phyloP scores from a whole-genome alignment of 2,113 vertebrate species.

The Atherinomorus stipes region DNA sequence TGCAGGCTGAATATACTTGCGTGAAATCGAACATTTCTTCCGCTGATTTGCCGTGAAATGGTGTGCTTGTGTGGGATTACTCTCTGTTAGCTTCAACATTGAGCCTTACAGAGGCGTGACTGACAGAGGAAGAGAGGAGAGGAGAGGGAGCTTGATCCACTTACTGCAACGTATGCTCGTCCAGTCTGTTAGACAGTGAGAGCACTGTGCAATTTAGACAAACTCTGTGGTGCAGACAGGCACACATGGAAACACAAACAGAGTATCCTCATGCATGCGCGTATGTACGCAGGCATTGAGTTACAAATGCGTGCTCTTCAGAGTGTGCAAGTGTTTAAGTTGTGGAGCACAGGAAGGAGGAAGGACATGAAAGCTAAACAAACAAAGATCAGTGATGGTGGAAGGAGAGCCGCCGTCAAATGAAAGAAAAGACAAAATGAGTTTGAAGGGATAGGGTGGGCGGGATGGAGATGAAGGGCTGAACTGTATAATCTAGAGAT shows the following conservation, averaged over 20 bases:
- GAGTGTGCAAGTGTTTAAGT: conserved; percentile 16
- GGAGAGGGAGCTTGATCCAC: conserved; percentile 33
- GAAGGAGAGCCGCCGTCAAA: conserved; percentile 53
- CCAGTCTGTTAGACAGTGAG: conserved; percentile 36
- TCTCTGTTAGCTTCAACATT: conserved; percentile 51
- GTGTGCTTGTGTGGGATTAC: conserved; percentile 78
- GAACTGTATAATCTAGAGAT: conserved; percentile 57
- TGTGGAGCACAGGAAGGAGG: conserved; percentile 51
- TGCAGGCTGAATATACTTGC: conserved; percentile 59
- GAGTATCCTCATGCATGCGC: conserved; percentile 13
- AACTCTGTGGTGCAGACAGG: conserved; percentile 55
- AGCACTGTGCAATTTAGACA: conserved; percentile 59
- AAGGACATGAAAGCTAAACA: conserved; percentile 67
- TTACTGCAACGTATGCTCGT: conserved; percentile 23
- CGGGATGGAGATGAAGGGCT: conserved; percentile 43
- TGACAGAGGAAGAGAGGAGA: conserved; percentile 19
- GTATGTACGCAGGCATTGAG: conserved; percentile 25
- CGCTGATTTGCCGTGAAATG: conserved; percentile 81
- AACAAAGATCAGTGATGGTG: conserved; percentile 67
- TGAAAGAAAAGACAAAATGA: conserved; percentile 33
- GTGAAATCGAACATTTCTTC: conserved; percentile 81
- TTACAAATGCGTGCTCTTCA: conserved; percentile 32
- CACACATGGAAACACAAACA: conserved; percentile 52
- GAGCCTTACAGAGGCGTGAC: conserved; percentile 54
- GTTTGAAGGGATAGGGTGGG: conserved; percentile 18